Evolutionary conservation across 2,797 vertebrate genomes (phyloP).

Genomic region (Apodemus agrarius): DNA sequence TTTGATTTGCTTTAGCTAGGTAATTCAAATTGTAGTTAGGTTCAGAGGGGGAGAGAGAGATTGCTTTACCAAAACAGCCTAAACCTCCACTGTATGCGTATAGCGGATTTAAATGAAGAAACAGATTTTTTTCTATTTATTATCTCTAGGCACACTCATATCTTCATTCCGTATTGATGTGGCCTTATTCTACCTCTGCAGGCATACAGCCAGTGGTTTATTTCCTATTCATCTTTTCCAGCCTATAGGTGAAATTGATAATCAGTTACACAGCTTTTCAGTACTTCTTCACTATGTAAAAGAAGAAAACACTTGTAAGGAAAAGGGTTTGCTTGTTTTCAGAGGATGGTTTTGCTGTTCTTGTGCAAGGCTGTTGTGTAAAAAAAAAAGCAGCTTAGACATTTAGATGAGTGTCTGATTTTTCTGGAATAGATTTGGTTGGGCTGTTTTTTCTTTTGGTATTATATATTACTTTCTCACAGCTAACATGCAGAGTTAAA

Average conservation of each 20-base stretch:
- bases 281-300: conserved; percentile 76
- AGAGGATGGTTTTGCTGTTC: conserved; percentile 33
- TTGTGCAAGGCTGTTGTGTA: conserved; percentile 1
- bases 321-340: conserved; percentile 54
- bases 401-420: conserved; percentile 54
- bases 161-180: neutral
- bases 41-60: neutral
- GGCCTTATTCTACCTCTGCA: conserved; percentile 3
- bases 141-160: neutral
- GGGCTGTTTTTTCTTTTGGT: conserved; percentile 65
- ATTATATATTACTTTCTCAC: conserved; percentile 85
- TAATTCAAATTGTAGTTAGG: neutral
- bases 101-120: conserved; percentile 37
- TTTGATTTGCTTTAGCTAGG: conserved; percentile 38
- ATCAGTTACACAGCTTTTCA: conserved; percentile 60
- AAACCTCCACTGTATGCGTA: neutral
- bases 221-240: conserved; percentile 59
- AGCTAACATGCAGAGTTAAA: conserved; percentile 84
- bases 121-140: conserved; percentile 10
- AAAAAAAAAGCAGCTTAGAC: neutral
- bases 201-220: conserved; percentile 16
- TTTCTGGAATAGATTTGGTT: conserved; percentile 77
- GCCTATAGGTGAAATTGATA: conserved; percentile 62
- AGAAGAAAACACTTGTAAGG: conserved; percentile 62
- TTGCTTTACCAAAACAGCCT: neutral